Percentiles rank a stretch among this genome's conserved stretches.
Evolutionary conservation across 2,888 invertebrate species (phyloP).

Genomic region (Dryomyza anilis): DNA sequence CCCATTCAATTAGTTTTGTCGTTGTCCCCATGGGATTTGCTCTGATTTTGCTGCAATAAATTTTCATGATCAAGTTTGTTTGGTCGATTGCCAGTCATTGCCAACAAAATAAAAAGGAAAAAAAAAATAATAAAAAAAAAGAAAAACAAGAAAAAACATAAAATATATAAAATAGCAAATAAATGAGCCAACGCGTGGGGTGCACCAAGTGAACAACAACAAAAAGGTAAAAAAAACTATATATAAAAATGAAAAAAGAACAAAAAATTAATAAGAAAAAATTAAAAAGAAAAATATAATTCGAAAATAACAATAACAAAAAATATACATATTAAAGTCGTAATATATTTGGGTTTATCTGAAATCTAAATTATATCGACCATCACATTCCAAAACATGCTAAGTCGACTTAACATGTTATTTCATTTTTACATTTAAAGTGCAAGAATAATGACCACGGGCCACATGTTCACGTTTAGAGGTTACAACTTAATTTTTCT

Average conservation of each 20-base stretch:
- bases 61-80: slow-evolving; percentile 31
- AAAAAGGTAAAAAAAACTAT: background rate
- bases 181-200: background rate
- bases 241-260: background rate
- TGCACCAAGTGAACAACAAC: background rate
- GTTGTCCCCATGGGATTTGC: too few species aligned
- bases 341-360: too few species aligned
- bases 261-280: background rate
- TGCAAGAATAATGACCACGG: too few species aligned
- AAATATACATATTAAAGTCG: too few species aligned
- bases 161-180: background rate
- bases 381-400: too few species aligned
- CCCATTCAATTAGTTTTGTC: too few species aligned
- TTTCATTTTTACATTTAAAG: too few species aligned
- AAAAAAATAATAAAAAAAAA: background rate
- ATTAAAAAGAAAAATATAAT: background rate
- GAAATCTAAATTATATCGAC: too few species aligned
- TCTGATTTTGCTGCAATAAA: too few species aligned
- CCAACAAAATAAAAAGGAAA: background rate
- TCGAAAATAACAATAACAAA: background rate
- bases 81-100: slow-evolving; percentile 31
- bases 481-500: too few species aligned
- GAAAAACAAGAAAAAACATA: background rate
- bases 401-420: too few species aligned
- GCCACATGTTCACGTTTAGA: too few species aligned